These are phyloP conservation scores for Criorhina ranunculi DNA, from an alignment of 2,888 invertebrate genomes.

Conservation along the genomic window DNA sequence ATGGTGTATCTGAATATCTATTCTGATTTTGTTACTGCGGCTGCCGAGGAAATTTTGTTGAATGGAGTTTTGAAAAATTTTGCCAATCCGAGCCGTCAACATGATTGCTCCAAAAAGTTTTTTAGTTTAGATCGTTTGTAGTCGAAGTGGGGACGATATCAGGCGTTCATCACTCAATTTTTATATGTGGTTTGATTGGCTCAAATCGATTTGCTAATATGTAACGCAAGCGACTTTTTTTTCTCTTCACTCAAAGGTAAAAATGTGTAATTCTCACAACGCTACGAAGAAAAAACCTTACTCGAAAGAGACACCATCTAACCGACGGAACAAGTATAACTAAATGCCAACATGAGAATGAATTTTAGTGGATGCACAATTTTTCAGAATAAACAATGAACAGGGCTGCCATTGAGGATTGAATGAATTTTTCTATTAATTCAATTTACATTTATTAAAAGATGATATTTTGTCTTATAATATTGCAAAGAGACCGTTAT, in stretches of 20 bases:
- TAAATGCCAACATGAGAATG: slow-evolving; percentile 54
- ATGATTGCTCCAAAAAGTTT: slow-evolving; percentile 13
- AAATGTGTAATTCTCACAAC: slow-evolving; percentile 4
- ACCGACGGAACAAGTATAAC: slow-evolving; percentile 59
- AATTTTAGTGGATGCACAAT: slow-evolving; percentile 30
- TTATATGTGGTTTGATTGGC: neutral
- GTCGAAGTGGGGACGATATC: neutral
- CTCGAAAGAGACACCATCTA: slow-evolving; percentile 26
- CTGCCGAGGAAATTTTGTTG: slow-evolving; percentile 7
- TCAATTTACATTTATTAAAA: too few species aligned
- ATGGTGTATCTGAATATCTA: neutral
- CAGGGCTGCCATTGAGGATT: slow-evolving; percentile 13
- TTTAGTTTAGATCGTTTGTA: neutral
- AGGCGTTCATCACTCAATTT: neutral
- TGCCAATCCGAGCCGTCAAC: slow-evolving; percentile 18
- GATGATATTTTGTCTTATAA: too few species aligned
- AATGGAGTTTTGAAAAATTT: slow-evolving; percentile 11
- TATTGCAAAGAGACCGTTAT: too few species aligned
- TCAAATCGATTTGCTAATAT: slow-evolving; percentile 1
- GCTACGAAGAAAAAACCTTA: neutral
- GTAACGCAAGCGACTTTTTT: neutral
- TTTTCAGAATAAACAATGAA: slow-evolving; percentile 49
- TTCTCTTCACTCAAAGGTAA: neutral
- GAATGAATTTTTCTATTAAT: neutral
- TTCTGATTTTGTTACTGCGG: slow-evolving; percentile 25